Evolutionary conservation across 1,140 invertebrate genomes (phyloP), one percentile per base, ranked within the genome.

Genomic region (Periplaneta americana): DNA sequence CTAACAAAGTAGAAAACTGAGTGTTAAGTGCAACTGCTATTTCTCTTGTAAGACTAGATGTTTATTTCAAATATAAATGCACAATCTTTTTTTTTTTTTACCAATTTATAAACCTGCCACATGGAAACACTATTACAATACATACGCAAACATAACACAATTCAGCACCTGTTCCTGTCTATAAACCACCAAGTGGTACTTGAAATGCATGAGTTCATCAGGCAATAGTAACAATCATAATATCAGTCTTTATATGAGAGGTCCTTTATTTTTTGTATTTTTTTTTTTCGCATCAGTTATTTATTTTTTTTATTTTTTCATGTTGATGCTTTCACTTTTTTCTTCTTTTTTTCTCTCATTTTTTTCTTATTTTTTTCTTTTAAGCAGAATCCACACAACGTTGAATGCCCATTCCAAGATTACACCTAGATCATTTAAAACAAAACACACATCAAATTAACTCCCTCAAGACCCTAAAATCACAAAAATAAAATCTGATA

Each of bases 341-440:
- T 36, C 13, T 3, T 78, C 34, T 28, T 36, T n/a, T 35, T 78
- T 39, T 78, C 34, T 36, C 76, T 78, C 36, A 36, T 34, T 28
- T 36, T 18, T 36, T 78, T 78, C 28, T 36, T 75, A 31, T 34
- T 36, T 35, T 35, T 78, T 78, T 78, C 34, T 78, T 78, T 78
- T 34, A 34, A 36, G 76, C 28, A 39, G 76, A 78, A 66, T 66
- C 48, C 48, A 66, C 48, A 66, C 48, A 66, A 28, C 22, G 48
- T n/a, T 66, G 48, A 66, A 66, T 66, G 48, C 48, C 28, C 48
- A 66, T n/a, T 78, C 76, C 76, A 36, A 35, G 76, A 22, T 78
- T 78, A 78, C 34, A 78, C 76, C 76, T 78, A 78, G 76, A 78
- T 78, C 76, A 78, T 78, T 78, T 78, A 78, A 78, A 78, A 78